Evolutionary conservation across 2,888 invertebrate genomes (phyloP), one percentile per base, ranked within the genome.

Genomic region (Chaetogeoica ovagalla): DNA sequence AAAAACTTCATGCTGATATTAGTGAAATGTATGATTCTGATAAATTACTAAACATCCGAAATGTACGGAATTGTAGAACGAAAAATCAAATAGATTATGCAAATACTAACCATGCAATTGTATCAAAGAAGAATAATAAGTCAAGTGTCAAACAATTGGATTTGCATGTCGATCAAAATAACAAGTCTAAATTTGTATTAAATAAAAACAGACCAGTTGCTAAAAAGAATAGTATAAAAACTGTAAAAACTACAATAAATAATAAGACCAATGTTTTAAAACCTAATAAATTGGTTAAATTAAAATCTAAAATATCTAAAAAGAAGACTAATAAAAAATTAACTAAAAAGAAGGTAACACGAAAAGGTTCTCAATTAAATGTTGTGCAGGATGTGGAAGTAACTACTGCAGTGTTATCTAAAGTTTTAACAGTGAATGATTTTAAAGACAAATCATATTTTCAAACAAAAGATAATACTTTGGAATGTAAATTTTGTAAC

Each of bases 21-120:
- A 89, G 90, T 83, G 91, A 92, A 84, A 91, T 91, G 90, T 91
- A 91, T 84, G 90, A 91, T 76, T 88, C 89, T 83, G 89, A 91
- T 83, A 91, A 89, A 52, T 89, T 91, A 2, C 85, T 91, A 43
- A 89, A 90, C 74, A 89, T 90, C 19, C 90, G 90, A 3, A 91
- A 91, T 17, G 89, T 90, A 84, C 87, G 92, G 83, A 89, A 89
- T 88, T 92, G 91, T 84, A 89, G 83, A 21, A 60, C 74, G 11
- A 81, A 76, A 57, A 79, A 79, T 52, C 55, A 21, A 55, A 55
- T 71, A n/a, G 70, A 71, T 23, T 75, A 82, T 70, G 30, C 9
- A 0, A 65, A 59, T 59, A 70, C 59, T 52, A 68, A 60, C 43
- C 48, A 0, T 65, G 21, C 21, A 62, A 13, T 19, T 19, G 15